Evolutionary conservation across 2,888 invertebrate genomes (phyloP), one percentile per base, ranked within the genome.

Genomic region (Laothoe populi): DNA sequence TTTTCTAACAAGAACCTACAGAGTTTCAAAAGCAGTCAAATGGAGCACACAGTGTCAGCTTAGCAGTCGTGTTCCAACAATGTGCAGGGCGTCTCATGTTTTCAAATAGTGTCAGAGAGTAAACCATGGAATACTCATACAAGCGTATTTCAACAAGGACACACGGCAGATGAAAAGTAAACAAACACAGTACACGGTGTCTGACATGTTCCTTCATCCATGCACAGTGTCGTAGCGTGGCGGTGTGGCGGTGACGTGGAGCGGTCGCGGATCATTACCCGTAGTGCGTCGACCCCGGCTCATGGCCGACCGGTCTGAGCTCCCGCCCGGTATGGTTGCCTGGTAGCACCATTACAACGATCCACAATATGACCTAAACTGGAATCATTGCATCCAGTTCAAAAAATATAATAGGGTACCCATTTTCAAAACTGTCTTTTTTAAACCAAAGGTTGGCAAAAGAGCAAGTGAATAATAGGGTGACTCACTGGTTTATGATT

Each of bases 291-390:
- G 67, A 67, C 67, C 67, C 60, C 67, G 19, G 53, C 53, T 67
- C 67, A 67, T 60, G 67, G 67, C 63, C 67, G 65, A 64, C 65
- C 65, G 64, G 67, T 65, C 65, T 38, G 57, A 42, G 40, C 31
- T 57, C 38, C 57, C 42, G 31, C 35, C 53, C 11, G 53, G 31
- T 57, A 65, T 66, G 62, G 13, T 7, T 40, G 63, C 63, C 65
- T 66, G 63, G 63, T 66, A 66, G 35, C 19, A 16, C 16, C 19
- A 19, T 16, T 35, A 53, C 53, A 53, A 31, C 35, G 35, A 53
- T 19, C 53, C 35, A 53, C 53, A 31, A 49, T 46, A 24, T 46
- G 46, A n/a, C 31, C 26, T 31, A 19, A 26, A 49, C 49, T 31
- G 49, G 49, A 16, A 49, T 53, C 31, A 53, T 35, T 53, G 11